Conservation (phyloP, 2,888 invertebrate genomes). For the Chrysolina oricalcia region DNA sequence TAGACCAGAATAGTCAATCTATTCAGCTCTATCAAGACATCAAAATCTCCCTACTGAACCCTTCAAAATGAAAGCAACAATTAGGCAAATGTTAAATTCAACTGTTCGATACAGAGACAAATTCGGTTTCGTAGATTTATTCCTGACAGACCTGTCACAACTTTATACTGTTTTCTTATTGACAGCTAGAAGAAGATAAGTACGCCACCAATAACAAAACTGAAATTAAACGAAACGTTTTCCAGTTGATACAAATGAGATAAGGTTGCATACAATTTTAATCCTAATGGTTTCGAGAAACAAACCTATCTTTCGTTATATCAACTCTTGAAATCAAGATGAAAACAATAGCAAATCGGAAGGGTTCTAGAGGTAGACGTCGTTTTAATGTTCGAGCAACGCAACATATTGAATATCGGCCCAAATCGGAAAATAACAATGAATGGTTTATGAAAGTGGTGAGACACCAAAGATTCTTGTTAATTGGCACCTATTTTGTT, state of each 20-base stretch:
- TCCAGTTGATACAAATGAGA: slow-evolving; percentile 33
- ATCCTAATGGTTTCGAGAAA: slow-evolving; percentile 41
- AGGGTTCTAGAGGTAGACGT: slow-evolving; percentile 9
- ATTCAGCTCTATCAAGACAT: too few species aligned
- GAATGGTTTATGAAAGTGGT: slow-evolving; percentile 4
- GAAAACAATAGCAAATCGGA: slow-evolving; percentile 21
- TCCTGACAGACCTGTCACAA: neutral
- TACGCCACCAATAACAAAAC: neutral
- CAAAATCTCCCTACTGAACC: neutral
- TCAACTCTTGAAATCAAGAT: slow-evolving; percentile 30
- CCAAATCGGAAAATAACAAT: neutral
- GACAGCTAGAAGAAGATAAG: slow-evolving; percentile 1
- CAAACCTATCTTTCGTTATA: slow-evolving; percentile 36
- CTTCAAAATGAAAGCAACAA: neutral
- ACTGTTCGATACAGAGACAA: too few species aligned
- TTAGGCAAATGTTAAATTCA: too few species aligned
- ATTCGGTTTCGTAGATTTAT: neutral
- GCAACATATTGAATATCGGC: slow-evolving; percentile 12
- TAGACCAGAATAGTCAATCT: too few species aligned
- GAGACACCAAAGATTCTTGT: neutral
- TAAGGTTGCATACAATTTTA: slow-evolving; percentile 36
- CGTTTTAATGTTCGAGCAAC: neutral
- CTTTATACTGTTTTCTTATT: slow-evolving; percentile 12
- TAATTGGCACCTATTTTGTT: slow-evolving; percentile 19
- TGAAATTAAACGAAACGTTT: slow-evolving; percentile 41